phyloP scores from a whole-genome alignment of 2,113 vertebrate genomes.

The Tragelaphus scriptus region DNA sequence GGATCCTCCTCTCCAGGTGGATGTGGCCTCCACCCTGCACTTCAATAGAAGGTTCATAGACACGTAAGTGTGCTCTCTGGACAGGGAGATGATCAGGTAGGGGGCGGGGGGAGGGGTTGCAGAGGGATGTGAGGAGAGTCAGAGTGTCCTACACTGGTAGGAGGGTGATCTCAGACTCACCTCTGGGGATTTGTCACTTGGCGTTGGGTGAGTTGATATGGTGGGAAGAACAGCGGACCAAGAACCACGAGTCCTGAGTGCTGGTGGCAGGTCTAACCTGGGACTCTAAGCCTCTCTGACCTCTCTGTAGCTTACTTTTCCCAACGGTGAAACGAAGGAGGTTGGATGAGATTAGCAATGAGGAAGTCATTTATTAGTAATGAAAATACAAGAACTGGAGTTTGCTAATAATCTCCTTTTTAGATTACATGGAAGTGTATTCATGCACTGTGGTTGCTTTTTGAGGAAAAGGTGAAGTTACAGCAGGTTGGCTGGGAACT shows the following conservation, averaged over 20 bases:
- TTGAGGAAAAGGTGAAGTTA: background rate
- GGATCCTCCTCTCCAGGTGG: slow-evolving; percentile 86
- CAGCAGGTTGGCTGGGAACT: background rate
- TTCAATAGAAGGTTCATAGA: slow-evolving; percentile 89
- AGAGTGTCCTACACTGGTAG: background rate
- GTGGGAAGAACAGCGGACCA: background rate
- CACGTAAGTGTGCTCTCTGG: slow-evolving; percentile 84
- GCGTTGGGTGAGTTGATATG: background rate
- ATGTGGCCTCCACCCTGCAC: slow-evolving; percentile 81
- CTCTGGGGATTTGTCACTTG: background rate
- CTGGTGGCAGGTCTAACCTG: background rate
- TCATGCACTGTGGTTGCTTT: background rate
- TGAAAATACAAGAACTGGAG: background rate
- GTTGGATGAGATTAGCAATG: background rate
- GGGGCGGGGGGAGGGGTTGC: background rate
- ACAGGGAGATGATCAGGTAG: background rate
- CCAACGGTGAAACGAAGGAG: background rate
- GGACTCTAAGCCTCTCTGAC: background rate
- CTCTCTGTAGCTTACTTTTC: background rate
- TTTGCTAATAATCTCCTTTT: background rate
- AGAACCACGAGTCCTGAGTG: background rate
- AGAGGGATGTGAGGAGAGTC: background rate
- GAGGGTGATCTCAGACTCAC: background rate
- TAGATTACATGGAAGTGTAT: background rate
- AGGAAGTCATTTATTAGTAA: background rate